Percentiles rank a stretch among this genome's conserved stretches.
Conservation (phyloP, 2,888 invertebrate genomes). For the Drosophila bunnanda region DNA sequence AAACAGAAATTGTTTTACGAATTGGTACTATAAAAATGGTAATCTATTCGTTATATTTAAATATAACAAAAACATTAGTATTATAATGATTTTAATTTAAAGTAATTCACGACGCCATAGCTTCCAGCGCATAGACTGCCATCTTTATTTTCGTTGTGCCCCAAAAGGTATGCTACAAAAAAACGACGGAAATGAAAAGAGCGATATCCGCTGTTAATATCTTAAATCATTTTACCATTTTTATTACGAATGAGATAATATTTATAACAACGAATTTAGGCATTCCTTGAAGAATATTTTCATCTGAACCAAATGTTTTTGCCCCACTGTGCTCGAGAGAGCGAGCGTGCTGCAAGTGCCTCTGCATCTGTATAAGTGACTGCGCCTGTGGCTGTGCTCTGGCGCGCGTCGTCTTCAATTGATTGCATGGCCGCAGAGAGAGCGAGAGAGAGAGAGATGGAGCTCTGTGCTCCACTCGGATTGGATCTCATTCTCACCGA, state of each 20-base stretch:
- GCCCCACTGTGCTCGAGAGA: conserved; percentile 56
- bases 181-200: neutral
- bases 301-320: neutral
- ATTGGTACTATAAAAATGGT: too few relatives aligned
- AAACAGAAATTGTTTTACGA: too few relatives aligned
- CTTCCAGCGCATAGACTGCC: too few relatives aligned
- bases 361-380: conserved; percentile 24
- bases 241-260: neutral
- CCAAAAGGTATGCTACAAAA: neutral
- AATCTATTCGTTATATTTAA: too few relatives aligned
- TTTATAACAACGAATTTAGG: neutral
- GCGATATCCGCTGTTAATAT: neutral
- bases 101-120: neutral
- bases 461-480: conserved; percentile 48
- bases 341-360: conserved; percentile 52
- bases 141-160: neutral
- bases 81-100: neutral
- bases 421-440: conserved; percentile 65
- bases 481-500: conserved; percentile 52
- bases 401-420: conserved; percentile 79
- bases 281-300: too few relatives aligned
- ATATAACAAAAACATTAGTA: neutral
- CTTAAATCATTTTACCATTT: neutral
- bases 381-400: conserved; percentile 62
- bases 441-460: conserved; percentile 45